Evolutionary conservation across 2,888 invertebrate genomes (phyloP), one percentile per base, ranked within the genome.

Genomic region (Lasiommata megera): DNA sequence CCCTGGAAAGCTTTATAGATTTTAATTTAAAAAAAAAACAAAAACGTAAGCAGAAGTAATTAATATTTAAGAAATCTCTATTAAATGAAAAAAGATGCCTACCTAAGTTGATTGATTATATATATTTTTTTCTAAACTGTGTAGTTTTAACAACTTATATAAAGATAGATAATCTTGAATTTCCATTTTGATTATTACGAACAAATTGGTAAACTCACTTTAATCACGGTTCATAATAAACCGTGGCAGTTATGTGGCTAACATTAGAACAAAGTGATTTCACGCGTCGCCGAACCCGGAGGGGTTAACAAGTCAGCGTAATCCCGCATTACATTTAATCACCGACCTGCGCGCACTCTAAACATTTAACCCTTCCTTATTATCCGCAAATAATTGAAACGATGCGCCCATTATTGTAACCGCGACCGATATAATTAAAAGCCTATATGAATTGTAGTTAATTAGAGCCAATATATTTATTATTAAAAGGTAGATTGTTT

Each of bases 221-320:
- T 31, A 57, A 64, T 60, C 43, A 28, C 8, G 40, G 40, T 28
- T 12, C 56, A 58, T 62, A 59, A 54, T 61, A 61, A 58, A 68
- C 65, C 64, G 48, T 60, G 77, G 77, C 80, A 73, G 79, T 73
- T 73, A 83, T 74, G 72, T 79, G 80, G 77, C 80, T 77, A 84
- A 79, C 83, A 70, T 74, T 76, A 81, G 82, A 83, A 87, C 86
- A 84, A 87, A 85, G 84, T 88, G 90, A 91, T 91, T 91, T 90
- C 88, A 90, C 88, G 90, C 84, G 74, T 80, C 80, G 80, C 69
- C 72, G 77, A 69, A 65, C 71, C 63, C 76, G 68, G 76, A 78
- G 81, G 83, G 81, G 79, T 76, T 78, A 72, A 74, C 76, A 75
- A 74, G 79, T 82, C 81, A 79, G 81, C 80, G 74, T 79, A 78